phyloP scores from a whole-genome alignment of 2,888 invertebrate species.

The Acleris laterana region DNA sequence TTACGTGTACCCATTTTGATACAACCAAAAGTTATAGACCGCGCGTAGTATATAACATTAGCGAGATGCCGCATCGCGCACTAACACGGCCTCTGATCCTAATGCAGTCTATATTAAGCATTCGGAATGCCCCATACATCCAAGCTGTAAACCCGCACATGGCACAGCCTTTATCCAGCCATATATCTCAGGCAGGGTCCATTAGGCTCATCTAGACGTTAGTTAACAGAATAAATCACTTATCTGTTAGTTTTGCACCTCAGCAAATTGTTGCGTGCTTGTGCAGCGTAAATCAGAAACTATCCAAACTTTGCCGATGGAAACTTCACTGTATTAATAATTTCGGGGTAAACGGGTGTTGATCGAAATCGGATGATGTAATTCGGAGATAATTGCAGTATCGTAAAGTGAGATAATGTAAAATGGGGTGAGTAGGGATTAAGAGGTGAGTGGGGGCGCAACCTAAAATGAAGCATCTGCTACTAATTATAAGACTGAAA shows the following conservation, averaged over 20 bases:
- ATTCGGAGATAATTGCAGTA: conserved; percentile 19
- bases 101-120: conserved; percentile 55
- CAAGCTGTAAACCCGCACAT: conserved; percentile 58
- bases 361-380: conserved; percentile 28
- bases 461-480: too few species aligned
- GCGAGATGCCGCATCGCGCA: conserved; percentile 11
- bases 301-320: conserved; percentile 54
- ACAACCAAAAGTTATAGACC: background rate
- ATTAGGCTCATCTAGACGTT: conserved; percentile 35
- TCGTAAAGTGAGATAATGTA: conserved; percentile 12
- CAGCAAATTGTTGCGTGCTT: conserved; percentile 68
- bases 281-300: conserved; percentile 65
- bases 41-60: background rate
- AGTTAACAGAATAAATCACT: conserved; percentile 39
- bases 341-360: conserved; percentile 27
- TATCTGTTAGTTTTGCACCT: conserved; percentile 48
- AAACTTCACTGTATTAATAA: conserved; percentile 54
- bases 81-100: conserved; percentile 38
- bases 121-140: conserved; percentile 61
- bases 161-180: conserved; percentile 61
- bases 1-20: too few species aligned
- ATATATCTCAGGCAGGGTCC: conserved; percentile 56
- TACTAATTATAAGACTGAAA: too few species aligned
- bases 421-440: too few species aligned
- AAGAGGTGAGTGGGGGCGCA: too few species aligned